phyloP scores from a whole-genome alignment of 2,113 vertebrate genomes.

The Siniperca chuatsi region DNA sequence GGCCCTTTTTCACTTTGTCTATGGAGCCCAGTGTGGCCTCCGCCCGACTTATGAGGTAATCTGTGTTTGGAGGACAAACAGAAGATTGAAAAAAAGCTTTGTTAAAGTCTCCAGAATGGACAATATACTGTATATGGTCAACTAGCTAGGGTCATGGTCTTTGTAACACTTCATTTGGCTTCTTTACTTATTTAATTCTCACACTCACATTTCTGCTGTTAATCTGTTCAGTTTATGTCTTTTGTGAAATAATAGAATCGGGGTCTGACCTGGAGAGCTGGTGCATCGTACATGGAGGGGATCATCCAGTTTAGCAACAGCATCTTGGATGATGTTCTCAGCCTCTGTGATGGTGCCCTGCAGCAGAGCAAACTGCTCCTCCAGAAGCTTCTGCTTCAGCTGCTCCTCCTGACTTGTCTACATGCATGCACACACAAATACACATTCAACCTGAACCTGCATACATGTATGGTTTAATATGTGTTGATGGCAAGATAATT shows the following conservation, averaged over 20 bases:
- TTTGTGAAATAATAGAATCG: background rate
- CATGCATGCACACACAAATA: slow-evolving; percentile 1
- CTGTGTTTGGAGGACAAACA: slow-evolving; percentile 77
- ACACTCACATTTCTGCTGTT: background rate
- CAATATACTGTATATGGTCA: background rate
- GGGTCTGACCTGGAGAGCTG: slow-evolving; percentile 91
- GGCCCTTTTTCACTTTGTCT: slow-evolving; percentile 87
- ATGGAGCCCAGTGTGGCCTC: slow-evolving; percentile 89
- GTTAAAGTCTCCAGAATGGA: background rate
- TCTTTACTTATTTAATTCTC: background rate
- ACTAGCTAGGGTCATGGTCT: background rate
- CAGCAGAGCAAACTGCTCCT: slow-evolving; percentile 91
- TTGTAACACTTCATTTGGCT: background rate
- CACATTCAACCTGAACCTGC: background rate
- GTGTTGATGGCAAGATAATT: background rate
- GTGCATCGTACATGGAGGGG: slow-evolving; percentile 94
- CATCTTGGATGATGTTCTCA: slow-evolving; percentile 89
- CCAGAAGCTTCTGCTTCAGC: slow-evolving; percentile 90
- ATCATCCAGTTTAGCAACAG: slow-evolving; percentile 91
- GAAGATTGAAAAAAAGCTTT: slow-evolving; percentile 4
- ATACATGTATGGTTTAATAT: background rate
- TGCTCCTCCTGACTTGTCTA: slow-evolving; percentile 89
- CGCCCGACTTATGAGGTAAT: slow-evolving; percentile 92
- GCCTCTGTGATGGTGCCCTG: slow-evolving; percentile 89
- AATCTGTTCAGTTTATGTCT: background rate